Base-by-base conservation (phyloP, 2,797 vertebrate genomes). In the Mastacembelus armatus region DNA sequence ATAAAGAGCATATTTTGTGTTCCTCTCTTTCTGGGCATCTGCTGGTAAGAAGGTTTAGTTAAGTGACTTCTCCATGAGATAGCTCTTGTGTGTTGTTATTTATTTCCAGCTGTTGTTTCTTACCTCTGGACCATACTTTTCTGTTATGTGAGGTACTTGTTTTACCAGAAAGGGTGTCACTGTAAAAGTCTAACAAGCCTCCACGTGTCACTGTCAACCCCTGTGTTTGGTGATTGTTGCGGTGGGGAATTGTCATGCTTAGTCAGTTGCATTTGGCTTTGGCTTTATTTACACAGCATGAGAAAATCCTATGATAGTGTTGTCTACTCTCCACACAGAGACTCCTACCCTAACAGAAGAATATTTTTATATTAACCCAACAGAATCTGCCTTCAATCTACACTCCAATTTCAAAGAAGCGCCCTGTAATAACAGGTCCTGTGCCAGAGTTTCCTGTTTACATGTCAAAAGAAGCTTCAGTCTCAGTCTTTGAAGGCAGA, bases 401-500 rank as follows among this genome's bases (percentile, higher is more conserved):
- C 16, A 36, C 30, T 49, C 21, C 38, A 54, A 52, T 74, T 81
- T 55, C 50, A 59, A 59, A 54, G 35, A 36, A 14, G 29, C 62
- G 64, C 16, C 48, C 57, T 47, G 47, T 69, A 14, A 61, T 42
- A 52, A 76, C 38, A 61, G 30, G 67, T 65, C 40, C 19, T 22
- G 12, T 55, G 43, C 51, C 65, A 59, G 52, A 62, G 19, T 22
- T 16, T 33, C 39, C 18, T 49, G 48, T 69, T 66, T 65, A 10
- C 15, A 30, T 59, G 65, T 50, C 50, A 70, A 51, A 64, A 43
- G 30, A 62, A 64, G 40, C 45, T 18, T 65, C 14, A 49, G 24
- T 36, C 38, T 52, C 14, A 35, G 68, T 35, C 48, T 80, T 79
- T 84, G 62, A 73, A 71, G 76, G 49, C 74, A 71, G 71, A 82